Base-by-base conservation (phyloP, 2,113 vertebrate genomes). In the Pogona vitticeps region DNA sequence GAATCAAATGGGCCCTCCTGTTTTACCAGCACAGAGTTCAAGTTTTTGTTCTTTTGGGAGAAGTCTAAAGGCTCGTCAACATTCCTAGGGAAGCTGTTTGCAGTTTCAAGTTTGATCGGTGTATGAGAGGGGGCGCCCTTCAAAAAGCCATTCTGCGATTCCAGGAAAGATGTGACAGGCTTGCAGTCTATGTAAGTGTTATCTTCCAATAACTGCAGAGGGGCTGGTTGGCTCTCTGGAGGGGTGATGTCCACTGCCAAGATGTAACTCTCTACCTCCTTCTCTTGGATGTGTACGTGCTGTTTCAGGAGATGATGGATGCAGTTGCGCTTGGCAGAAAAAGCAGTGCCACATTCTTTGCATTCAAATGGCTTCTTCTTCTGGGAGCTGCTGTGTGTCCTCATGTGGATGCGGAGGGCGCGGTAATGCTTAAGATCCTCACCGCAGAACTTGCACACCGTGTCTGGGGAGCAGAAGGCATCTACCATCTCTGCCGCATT, bases 261-360 rank as follows among this genome's bases (percentile, higher is more conserved):
- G 67, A 99, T 97, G 61, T 98, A 98, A 67, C 97, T 98, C 88
- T 99, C 98, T 0, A 99, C 98, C 94, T 99, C 98, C 1, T 94
- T 94, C 94, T 99, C 99, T 17, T 98, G 98, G 76, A 99, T 97
- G 1, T 99, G 98, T 1, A 97, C 96, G 93, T 99, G 99, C 92
- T 99, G 98, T 94, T 99, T 99, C 40, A 98, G 97, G 88, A 99
- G 96, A 92, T 99, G 98, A 89, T 99, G 98, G 93, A 99, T 96
- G 93, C 99, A 99, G 90, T 99, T 99, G 59, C 98, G 97, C 93
- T 99, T 99, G 91, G 98, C 98, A 0, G 98, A 96, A 89, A 99
- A 99, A 65, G 98, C 95, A 0, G 98, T 98, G 7, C 97, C 98
- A 36, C 99, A 99, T 77, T 98, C 98, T 36, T 97, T 97, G 94